Percentiles rank a stretch among this genome's conserved stretches.
Conservation (phyloP, 2,113 vertebrate species). For the Alosa alosa region DNA sequence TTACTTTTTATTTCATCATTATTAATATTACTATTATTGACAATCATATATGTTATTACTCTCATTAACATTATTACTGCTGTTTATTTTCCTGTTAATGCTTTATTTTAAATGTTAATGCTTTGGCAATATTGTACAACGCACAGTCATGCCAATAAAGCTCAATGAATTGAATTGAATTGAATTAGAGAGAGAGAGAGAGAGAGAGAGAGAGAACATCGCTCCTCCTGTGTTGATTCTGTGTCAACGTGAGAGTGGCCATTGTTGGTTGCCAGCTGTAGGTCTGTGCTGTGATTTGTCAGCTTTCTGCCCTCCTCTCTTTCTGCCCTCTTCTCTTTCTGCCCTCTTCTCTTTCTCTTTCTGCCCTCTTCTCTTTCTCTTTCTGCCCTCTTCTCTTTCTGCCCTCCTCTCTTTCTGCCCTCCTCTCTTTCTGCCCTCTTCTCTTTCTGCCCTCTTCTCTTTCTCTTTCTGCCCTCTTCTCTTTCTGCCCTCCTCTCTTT, state of each 20-base stretch:
- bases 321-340: slow-evolving; percentile 22
- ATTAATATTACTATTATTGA: no score
- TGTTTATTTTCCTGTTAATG: no score
- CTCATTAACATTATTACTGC: no score
- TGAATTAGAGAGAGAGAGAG: no score
- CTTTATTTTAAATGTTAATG: no score
- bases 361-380: neutral
- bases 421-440: no score
- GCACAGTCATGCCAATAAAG: no score
- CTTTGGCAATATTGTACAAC: no score
- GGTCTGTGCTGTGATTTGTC: slow-evolving; percentile 30
- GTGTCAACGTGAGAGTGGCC: slow-evolving; percentile 25
- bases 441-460: neutral
- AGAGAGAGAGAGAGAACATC: neutral
- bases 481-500: neutral
- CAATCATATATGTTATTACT: no score
- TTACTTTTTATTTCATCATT: no score
- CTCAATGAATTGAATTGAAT: no score
- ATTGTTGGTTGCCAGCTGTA: slow-evolving; percentile 37
- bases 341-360: neutral
- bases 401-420: no score
- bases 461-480: neutral
- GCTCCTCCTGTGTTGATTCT: slow-evolving; percentile 26
- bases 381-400: neutral
- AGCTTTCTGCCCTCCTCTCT: neutral